phyloP scores from a whole-genome alignment of 2,888 invertebrate species.

The Hyalella azteca region DNA sequence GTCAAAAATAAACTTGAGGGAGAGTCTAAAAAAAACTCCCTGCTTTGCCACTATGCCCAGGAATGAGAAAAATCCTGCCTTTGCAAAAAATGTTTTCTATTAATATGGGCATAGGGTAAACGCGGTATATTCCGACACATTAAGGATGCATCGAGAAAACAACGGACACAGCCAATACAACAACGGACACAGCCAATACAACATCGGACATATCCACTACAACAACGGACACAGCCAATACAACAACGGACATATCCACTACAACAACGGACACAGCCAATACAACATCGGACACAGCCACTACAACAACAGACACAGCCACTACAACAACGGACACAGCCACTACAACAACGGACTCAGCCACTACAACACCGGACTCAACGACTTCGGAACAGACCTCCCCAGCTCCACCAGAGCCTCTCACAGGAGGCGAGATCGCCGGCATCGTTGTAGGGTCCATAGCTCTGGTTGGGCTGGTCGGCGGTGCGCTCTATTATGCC shows the following conservation, averaged over 20 bases:
- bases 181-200: too few species aligned
- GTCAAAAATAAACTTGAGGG: too few species aligned
- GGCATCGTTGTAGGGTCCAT: background rate
- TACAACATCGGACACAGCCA: background rate
- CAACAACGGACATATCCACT: background rate
- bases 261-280: background rate
- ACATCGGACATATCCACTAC: too few species aligned
- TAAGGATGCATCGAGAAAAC: too few species aligned
- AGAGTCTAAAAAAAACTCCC: too few species aligned
- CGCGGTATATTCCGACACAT: too few species aligned
- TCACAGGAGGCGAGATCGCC: background rate
- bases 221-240: too few species aligned
- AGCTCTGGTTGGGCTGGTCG: background rate
- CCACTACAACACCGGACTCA: background rate
- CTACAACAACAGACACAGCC: background rate
- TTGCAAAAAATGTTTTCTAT: too few species aligned
- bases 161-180: background rate
- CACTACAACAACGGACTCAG: background rate
- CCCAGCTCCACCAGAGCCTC: background rate
- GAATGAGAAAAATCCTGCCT: too few species aligned
- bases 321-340: background rate
- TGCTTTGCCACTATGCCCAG: too few species aligned
- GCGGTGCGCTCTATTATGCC: background rate
- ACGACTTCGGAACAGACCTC: background rate
- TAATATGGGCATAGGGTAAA: too few species aligned